A percentile compares a stretch with the other conserved stretches of the same genome.
Evolutionary conservation across 92 coral and sea anemone species (phyloP).

Genomic region (Heliopora coerulea): DNA sequence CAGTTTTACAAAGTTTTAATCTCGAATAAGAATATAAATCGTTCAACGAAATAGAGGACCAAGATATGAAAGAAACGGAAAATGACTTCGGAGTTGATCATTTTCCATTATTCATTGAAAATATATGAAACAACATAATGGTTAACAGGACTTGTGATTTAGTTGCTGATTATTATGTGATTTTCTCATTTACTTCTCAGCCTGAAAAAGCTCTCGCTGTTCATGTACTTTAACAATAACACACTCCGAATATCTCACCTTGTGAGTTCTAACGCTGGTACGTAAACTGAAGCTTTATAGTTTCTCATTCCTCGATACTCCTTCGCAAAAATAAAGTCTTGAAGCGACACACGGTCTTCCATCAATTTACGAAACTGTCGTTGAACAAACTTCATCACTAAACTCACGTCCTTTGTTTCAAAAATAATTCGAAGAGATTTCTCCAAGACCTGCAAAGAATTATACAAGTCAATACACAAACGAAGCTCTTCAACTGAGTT

Average conservation of each 20-base stretch:
- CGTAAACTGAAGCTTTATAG: constrained; percentile 95
- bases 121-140: no score
- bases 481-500: no score
- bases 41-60: no score
- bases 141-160: no score
- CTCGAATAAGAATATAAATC: no score
- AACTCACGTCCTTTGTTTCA: constrained; percentile 83
- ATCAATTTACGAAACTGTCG: constrained; percentile 85
- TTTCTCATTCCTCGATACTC: constrained; percentile 92
- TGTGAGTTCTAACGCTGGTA: constrained; percentile 89
- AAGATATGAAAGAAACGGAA: no score
- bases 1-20: no score
- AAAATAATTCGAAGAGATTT: constrained; percentile 81
- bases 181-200: no score
- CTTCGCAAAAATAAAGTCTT: constrained; percentile 92
- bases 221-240: background rate
- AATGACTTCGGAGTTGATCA: no score
- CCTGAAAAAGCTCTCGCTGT: no score
- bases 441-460: constrained; percentile 64
- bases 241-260: constrained; percentile 47
- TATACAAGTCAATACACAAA: background rate
- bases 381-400: constrained; percentile 88
- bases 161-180: no score
- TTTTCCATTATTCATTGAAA: background rate
- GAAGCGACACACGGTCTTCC: constrained; percentile 81